phyloP scores from a whole-genome alignment of 2,797 vertebrate species.

The Brachyrhaphis roseni region DNA sequence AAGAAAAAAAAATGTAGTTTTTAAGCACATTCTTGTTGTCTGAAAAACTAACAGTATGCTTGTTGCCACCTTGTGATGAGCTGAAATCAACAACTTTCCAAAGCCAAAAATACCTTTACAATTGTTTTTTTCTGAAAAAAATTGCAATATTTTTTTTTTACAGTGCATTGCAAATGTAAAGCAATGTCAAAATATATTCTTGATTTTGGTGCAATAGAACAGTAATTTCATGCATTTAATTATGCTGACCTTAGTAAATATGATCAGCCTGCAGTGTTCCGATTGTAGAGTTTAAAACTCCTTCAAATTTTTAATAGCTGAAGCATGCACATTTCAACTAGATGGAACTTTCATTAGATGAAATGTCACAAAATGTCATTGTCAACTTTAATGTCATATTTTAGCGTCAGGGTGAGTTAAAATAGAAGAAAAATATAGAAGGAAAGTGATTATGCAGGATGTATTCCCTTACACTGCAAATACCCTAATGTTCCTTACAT shows the following conservation, averaged over 20 bases:
- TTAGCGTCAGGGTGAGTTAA: neutral
- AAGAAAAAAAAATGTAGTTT: no score
- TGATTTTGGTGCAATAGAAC: neutral
- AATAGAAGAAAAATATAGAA: neutral
- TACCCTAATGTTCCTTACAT: neutral
- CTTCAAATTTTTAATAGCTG: neutral
- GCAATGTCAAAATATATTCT: neutral
- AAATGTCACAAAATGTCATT: constrained; percentile 1
- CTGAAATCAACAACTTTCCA: no score
- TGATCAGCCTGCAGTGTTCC: neutral
- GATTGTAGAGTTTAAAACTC: neutral
- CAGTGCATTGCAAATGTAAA: neutral
- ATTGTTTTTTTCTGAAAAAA: no score
- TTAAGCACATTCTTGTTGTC: no score
- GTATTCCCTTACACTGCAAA: neutral
- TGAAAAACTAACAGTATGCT: no score
- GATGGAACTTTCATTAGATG: neutral
- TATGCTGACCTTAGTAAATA: neutral
- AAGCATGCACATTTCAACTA: neutral
- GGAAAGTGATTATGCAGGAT: neutral
- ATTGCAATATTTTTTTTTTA: no score
- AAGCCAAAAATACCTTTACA: no score
- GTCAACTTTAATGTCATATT: neutral
- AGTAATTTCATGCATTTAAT: neutral
- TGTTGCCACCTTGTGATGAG: no score